These are phyloP conservation scores for Syngnathus scovelli DNA, from an alignment of 2,113 vertebrate species.

Conservation along the genomic window DNA sequence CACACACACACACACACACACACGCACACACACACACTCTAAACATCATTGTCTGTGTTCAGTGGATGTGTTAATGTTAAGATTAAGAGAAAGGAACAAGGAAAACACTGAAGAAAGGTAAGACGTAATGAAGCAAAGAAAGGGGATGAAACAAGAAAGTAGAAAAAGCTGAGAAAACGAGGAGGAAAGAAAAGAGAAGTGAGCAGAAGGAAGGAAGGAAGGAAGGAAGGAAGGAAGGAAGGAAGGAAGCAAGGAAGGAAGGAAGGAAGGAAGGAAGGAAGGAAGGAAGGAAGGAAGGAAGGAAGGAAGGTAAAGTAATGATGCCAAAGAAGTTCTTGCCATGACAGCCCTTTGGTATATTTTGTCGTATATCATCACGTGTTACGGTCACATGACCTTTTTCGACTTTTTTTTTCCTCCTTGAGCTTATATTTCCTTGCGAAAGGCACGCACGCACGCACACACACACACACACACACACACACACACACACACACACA, in stretches of 20 bases:
- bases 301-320: neutral
- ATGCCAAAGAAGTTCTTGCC: too few relatives aligned
- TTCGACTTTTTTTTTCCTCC: too few relatives aligned
- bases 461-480: too few relatives aligned
- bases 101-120: too few relatives aligned
- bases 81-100: neutral
- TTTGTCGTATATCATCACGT: neutral
- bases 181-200: too few relatives aligned
- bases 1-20: neutral
- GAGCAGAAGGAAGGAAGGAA: too few relatives aligned
- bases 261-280: neutral
- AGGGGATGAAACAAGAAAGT: neutral
- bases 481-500: too few relatives aligned
- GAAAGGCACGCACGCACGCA: too few relatives aligned
- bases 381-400: neutral
- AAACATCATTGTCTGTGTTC: neutral
- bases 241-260: neutral
- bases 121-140: too few relatives aligned
- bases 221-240: neutral
- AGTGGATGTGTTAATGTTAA: neutral
- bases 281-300: neutral
- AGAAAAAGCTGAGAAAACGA: neutral
- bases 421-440: too few relatives aligned
- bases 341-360: too few relatives aligned
- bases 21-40: conserved; percentile 1